A percentile compares a stretch with the other conserved stretches of the same genome.
Conservation (phyloP, 2,113 vertebrate species). For the Opisthocomus hoazin region DNA sequence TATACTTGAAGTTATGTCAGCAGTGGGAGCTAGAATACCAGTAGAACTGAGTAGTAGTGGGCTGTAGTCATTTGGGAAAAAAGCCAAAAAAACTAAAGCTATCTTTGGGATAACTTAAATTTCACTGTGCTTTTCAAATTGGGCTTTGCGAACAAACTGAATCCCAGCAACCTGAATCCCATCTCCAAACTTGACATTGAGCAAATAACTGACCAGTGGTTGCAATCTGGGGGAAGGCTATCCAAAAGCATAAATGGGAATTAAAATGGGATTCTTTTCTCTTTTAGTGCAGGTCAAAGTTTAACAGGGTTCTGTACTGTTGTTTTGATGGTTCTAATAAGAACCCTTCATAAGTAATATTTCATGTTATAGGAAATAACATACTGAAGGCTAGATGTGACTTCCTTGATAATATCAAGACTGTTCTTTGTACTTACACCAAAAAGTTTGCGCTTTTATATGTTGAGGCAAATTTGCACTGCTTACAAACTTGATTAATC, state of each 20-base stretch:
- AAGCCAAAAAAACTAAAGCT: neutral
- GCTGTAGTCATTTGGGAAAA: neutral
- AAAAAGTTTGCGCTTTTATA: neutral
- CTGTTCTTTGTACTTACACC: neutral
- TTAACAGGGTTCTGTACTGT: neutral
- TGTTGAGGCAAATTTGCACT: neutral
- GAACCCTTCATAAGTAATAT: accelerated
- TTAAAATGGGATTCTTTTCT: neutral
- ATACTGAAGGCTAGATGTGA: neutral
- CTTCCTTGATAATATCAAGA: neutral
- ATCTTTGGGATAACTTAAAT: neutral
- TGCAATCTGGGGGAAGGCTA: neutral
- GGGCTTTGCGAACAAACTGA: neutral
- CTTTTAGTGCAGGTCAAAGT: neutral
- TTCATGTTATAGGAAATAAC: neutral
- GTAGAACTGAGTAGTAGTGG: neutral
- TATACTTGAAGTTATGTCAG: neutral
- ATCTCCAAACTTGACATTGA: neutral
- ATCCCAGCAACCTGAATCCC: neutral
- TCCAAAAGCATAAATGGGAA: neutral
- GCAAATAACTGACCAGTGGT: neutral
- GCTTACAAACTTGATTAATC: neutral
- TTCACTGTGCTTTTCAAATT: neutral
- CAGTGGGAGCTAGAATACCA: neutral
- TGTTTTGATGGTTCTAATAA: neutral